A percentile compares a stretch with the other conserved stretches of the same genome.
These are phyloP conservation scores for Caenorhabditis zanzibari DNA, from an alignment of 2,888 invertebrate genomes.

Conservation along the genomic window DNA sequence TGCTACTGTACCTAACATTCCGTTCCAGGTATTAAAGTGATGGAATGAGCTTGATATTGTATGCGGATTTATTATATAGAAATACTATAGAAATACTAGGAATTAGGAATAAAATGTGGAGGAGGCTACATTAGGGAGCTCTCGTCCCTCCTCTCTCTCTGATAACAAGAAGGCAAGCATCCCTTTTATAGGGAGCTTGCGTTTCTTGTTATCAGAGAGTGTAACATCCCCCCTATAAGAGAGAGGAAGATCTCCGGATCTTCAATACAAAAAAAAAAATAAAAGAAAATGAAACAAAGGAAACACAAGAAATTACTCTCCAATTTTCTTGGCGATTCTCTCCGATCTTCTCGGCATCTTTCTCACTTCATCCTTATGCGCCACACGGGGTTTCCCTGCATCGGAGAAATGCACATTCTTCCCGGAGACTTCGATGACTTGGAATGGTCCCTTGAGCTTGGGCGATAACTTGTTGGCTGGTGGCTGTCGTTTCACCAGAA, in stretches of 20 bases:
- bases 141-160: neutral
- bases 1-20: too few species aligned
- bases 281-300: too few species aligned
- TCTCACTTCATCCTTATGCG: neutral
- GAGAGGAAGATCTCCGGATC: constrained; percentile 10
- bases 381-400: neutral
- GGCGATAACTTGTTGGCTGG: constrained; percentile 18
- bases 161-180: neutral
- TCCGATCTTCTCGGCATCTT: neutral
- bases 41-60: too few species aligned
- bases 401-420: neutral
- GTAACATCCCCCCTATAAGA: neutral
- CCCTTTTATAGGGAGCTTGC: neutral
- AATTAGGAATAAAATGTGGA: too few species aligned
- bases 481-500: neutral
- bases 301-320: neutral
- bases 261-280: neutral
- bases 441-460: constrained; percentile 4
- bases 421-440: neutral
- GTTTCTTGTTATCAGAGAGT: neutral
- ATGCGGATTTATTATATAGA: too few species aligned
- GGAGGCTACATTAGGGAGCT: too few species aligned
- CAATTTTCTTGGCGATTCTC: neutral
- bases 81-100: too few species aligned
- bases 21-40: too few species aligned